These are phyloP conservation scores for Pteropus rufus DNA, from an alignment of 2,797 vertebrate species.

Conservation along the genomic window DNA sequence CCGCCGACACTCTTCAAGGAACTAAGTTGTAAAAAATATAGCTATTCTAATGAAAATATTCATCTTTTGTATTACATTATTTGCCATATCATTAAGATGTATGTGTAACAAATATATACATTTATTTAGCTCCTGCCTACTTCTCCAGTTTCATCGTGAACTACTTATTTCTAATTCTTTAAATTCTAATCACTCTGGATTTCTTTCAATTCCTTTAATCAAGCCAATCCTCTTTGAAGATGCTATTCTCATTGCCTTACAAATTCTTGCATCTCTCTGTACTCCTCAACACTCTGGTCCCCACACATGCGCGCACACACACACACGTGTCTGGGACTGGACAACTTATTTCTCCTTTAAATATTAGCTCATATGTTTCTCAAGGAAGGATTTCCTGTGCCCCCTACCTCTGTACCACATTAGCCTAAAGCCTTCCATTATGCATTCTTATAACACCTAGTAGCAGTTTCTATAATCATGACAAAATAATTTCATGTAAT, in stretches of 20 bases:
- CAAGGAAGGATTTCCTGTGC: not conserved
- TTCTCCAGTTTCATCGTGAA: not conserved
- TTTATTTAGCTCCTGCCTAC: not conserved
- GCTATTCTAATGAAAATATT: not conserved
- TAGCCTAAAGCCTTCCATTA: not conserved
- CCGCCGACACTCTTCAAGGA: not conserved
- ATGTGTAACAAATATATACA: not conserved
- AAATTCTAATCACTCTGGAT: not conserved
- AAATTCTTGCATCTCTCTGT: not conserved
- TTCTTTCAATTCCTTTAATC: not conserved
- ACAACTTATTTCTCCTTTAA: not conserved
- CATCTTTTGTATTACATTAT: not conserved
- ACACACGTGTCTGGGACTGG: not conserved
- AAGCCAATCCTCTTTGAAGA: not conserved
- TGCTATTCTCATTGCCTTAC: not conserved
- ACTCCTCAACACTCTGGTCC: not conserved
- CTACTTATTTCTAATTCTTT: not conserved
- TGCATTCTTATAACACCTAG: not conserved
- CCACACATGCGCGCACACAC: rapidly evolving
- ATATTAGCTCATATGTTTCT: not conserved
- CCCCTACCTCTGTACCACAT: not conserved
- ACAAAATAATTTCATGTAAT: not conserved
- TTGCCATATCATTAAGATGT: not conserved
- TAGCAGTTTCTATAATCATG: not conserved
- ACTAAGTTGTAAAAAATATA: not conserved